phyloP scores from a whole-genome alignment of 2,888 invertebrate genomes.

The Drosophila sordidula region DNA sequence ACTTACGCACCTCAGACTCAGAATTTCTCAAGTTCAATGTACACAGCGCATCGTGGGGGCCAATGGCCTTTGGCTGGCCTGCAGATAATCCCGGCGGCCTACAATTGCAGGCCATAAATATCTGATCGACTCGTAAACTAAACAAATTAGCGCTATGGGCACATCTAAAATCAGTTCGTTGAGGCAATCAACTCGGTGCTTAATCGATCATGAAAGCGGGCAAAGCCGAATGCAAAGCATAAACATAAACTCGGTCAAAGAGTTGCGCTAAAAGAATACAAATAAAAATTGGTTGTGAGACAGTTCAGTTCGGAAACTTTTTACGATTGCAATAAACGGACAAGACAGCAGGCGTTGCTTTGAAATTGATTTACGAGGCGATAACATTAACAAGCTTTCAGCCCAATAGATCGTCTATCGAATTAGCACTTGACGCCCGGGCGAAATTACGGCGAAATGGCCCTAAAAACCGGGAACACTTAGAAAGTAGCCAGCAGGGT shows the following conservation, averaged over 20 bases:
- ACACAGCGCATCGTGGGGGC: conserved; percentile 33
- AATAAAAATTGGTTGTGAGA: conserved; percentile 1
- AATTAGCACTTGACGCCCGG: conserved; percentile 29
- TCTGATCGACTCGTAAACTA: conserved; percentile 49
- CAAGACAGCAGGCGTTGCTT: conserved; percentile 8
- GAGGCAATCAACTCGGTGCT: conserved; percentile 48
- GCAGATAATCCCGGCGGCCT: conserved; percentile 43
- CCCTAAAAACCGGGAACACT: conserved; percentile 1
- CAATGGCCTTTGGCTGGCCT: conserved; percentile 44
- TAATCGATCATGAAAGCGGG: conserved; percentile 66
- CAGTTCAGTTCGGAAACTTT: conserved; percentile 39
- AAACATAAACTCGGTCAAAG: conserved; percentile 52
- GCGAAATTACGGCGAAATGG: conserved; percentile 44
- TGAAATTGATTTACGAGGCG: conserved; percentile 66
- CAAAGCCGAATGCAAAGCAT: conserved; percentile 32
- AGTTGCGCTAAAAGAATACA: conserved; percentile 4
- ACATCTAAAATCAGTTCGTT: conserved; percentile 29
- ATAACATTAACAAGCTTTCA: conserved; percentile 45
- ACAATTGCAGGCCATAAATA: conserved; percentile 51
- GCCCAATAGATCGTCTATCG: conserved; percentile 37
- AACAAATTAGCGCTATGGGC: conserved; percentile 54
- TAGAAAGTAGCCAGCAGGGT: conserved; percentile 6
- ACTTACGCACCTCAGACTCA: conserved; percentile 15
- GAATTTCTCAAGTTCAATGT: conserved; percentile 58
- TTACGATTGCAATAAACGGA: conserved; percentile 71